Evolutionary conservation across 1,140 invertebrate species (phyloP).

Genomic region (Cyclargus thomasi): DNA sequence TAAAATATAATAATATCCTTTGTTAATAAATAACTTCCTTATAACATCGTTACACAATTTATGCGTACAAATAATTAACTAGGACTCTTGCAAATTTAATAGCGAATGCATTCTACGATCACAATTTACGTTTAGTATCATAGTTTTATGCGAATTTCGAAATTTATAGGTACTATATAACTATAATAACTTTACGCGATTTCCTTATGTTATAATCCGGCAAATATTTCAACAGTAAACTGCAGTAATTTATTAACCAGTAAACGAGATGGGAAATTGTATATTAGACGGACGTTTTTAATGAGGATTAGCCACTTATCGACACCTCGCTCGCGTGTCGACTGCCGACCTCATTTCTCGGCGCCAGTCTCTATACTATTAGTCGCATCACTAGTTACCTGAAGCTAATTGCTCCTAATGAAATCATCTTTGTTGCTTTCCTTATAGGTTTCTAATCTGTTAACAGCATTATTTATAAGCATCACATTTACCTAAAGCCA

Average conservation of each 20-base stretch:
- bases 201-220: neutral
- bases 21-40: neutral
- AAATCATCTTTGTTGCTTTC: neutral
- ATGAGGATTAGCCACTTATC: slow-evolving; percentile 50
- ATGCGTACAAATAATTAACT: neutral
- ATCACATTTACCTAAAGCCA: too few species aligned
- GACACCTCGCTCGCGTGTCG: slow-evolving; percentile 44
- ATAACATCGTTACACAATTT: neutral
- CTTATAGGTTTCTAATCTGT: neutral
- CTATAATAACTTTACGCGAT: neutral
- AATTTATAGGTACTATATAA: neutral
- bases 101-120: neutral
- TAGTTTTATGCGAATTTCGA: neutral
- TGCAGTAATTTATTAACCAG: neutral
- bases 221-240: slow-evolving; percentile 32
- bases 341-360: slow-evolving; percentile 42
- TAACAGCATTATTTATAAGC: neutral
- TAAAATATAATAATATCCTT: neutral
- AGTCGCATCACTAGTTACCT: slow-evolving; percentile 1
- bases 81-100: neutral
- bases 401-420: neutral
- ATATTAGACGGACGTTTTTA: slow-evolving; percentile 31
- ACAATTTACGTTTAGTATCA: neutral
- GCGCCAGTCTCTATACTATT: neutral
- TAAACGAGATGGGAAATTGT: slow-evolving; percentile 28